phyloP scores from a whole-genome alignment of 2,888 invertebrate genomes.

The Drosophila siamana region DNA sequence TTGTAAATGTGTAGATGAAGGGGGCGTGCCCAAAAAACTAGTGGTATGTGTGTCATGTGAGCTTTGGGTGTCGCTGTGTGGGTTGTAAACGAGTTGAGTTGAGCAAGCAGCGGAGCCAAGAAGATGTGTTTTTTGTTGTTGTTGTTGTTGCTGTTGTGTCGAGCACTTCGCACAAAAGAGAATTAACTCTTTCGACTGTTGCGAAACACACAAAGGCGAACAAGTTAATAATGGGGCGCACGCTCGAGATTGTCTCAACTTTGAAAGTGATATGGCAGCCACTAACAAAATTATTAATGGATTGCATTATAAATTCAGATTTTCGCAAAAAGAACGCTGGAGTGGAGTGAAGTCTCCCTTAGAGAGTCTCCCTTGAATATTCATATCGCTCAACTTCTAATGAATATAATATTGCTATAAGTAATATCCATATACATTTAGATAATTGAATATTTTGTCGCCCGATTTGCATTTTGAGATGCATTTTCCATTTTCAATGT shows the following conservation, averaged over 20 bases:
- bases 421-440: constrained; percentile 39
- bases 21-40: constrained; percentile 45
- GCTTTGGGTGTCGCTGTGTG: constrained; percentile 28
- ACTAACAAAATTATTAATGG: neutral
- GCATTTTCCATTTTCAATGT: constrained; percentile 45
- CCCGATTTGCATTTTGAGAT: constrained; percentile 39
- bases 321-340: too few relatives aligned
- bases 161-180: constrained; percentile 2
- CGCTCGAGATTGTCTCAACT: neutral
- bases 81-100: constrained; percentile 41
- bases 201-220: constrained; percentile 42
- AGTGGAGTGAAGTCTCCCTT: too few relatives aligned
- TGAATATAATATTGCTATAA: neutral
- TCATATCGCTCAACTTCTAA: neutral
- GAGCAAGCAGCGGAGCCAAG: constrained; percentile 45
- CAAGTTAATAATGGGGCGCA: constrained; percentile 22
- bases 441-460: too few relatives aligned
- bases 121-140: too few relatives aligned
- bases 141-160: too few relatives aligned
- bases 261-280: constrained; percentile 28
- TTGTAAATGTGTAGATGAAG: neutral
- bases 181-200: constrained; percentile 10
- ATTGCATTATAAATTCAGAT: neutral
- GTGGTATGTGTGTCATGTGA: constrained; percentile 61
- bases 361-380: neutral